These are phyloP conservation scores for Hyperoplus lanceolatus DNA, from an alignment of 2,797 vertebrate species.

Conservation along the genomic window DNA sequence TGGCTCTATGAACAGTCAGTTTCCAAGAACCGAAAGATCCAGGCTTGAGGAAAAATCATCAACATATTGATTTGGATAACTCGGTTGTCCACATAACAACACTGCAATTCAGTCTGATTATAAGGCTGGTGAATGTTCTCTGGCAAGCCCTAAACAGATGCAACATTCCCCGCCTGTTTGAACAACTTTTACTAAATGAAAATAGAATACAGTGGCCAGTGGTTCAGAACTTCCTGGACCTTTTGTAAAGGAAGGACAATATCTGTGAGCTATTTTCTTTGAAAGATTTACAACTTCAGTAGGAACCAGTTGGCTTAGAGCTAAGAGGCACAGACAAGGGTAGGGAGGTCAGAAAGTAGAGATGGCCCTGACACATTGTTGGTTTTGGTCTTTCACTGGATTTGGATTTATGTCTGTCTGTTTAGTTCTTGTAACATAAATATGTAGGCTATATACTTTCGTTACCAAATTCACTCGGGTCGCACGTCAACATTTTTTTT, in stretches of 20 bases:
- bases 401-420: constrained; percentile 1
- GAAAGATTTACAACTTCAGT: no score
- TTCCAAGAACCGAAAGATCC: neutral
- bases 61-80: neutral
- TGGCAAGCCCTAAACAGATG: no score
- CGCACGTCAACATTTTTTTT: constrained; percentile 1
- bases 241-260: no score
- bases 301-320: no score
- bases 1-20: neutral
- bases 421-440: constrained; percentile 1
- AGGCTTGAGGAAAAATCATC: neutral
- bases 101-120: no score
- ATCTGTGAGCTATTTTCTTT: no score
- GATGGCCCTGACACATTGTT: neutral
- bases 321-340: no score
- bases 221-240: no score
- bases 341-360: neutral
- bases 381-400: neutral
- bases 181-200: no score
- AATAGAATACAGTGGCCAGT: no score
- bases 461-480: constrained; percentile 4
- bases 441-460: neutral
- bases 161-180: no score
- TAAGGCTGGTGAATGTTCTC: no score
- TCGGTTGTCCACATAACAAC: neutral